Conservation (phyloP, 2,888 invertebrate species). For the Diplolepis rosae region DNA sequence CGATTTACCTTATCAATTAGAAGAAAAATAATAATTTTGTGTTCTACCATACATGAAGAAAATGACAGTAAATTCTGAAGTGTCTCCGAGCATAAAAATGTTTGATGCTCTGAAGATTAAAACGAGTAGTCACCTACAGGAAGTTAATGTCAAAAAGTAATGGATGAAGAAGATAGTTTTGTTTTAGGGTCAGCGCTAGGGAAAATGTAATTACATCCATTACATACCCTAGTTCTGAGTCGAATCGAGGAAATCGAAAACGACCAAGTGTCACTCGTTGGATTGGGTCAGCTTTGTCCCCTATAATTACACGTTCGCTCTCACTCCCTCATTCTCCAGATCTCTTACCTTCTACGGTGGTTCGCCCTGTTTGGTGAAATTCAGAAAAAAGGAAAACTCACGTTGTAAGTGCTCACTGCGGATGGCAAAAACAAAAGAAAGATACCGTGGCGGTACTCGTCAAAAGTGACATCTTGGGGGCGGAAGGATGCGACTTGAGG, state of each 20-base stretch:
- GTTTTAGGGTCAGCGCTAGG: background rate
- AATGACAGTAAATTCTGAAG: no score
- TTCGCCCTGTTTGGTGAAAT: slow-evolving; percentile 37
- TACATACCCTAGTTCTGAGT: background rate
- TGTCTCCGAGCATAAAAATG: no score
- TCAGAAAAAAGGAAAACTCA: slow-evolving; percentile 53
- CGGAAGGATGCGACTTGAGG: slow-evolving; percentile 67
- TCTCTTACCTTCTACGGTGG: slow-evolving; percentile 35
- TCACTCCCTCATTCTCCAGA: no score
- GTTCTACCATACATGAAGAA: no score
- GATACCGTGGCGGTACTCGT: slow-evolving; percentile 53
- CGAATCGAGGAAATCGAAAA: slow-evolving; percentile 8
- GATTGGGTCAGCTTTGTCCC: slow-evolving; percentile 36
- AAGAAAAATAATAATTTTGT: no score
- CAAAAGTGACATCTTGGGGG: slow-evolving; percentile 61
- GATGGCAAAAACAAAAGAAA: slow-evolving; percentile 61
- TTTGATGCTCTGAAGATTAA: no score
- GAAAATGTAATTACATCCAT: background rate
- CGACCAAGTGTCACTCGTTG: slow-evolving; percentile 42
- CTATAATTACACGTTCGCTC: slow-evolving; percentile 44
- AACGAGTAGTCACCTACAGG: background rate
- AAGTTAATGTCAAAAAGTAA: background rate
- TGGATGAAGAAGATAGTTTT: background rate
- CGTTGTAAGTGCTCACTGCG: slow-evolving; percentile 53
- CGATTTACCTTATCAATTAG: no score